Percentiles rank a stretch among this genome's conserved stretches.
Evolutionary conservation across 2,888 invertebrate species (phyloP).

Genomic region (Nowickia ferox): DNA sequence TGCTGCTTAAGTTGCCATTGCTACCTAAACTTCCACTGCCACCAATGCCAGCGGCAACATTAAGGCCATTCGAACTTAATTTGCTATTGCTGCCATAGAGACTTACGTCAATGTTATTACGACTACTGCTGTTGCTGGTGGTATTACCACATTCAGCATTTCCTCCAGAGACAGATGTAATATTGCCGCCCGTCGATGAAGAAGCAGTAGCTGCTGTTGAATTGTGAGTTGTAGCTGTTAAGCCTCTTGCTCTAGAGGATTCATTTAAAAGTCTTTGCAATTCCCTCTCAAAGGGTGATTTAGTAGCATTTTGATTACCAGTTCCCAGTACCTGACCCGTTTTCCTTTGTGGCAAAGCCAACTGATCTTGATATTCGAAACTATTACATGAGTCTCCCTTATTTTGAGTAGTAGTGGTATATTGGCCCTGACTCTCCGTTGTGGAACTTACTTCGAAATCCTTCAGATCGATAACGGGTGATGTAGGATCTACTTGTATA

Average conservation of each 20-base stretch:
- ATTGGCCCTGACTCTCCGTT: slow-evolving; percentile 84
- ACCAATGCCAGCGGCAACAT: slow-evolving; percentile 73
- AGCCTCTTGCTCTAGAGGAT: slow-evolving; percentile 80
- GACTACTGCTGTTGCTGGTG: slow-evolving; percentile 80
- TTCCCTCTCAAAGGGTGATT: slow-evolving; percentile 90
- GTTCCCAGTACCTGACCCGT: slow-evolving; percentile 58
- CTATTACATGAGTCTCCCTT: slow-evolving; percentile 87
- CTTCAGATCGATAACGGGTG: slow-evolving; percentile 81
- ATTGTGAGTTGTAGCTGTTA: slow-evolving; percentile 74
- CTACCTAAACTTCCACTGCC: slow-evolving; percentile 76
- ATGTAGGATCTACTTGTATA: slow-evolving; percentile 84
- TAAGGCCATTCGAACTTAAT: slow-evolving; percentile 78
- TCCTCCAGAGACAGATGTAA: slow-evolving; percentile 73
- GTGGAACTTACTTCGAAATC: slow-evolving; percentile 83
- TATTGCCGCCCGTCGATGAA: slow-evolving; percentile 74
- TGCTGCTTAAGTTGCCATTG: slow-evolving; percentile 80
- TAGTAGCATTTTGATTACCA: slow-evolving; percentile 74
- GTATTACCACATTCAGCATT: slow-evolving; percentile 74
- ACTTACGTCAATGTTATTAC: slow-evolving; percentile 80
- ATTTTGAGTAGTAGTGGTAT: slow-evolving; percentile 85
- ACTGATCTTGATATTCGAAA: slow-evolving; percentile 85
- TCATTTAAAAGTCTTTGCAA: slow-evolving; percentile 91
- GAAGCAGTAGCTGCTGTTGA: slow-evolving; percentile 70
- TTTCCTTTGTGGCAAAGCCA: slow-evolving; percentile 75
- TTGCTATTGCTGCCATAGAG: slow-evolving; percentile 82